Evolutionary conservation across 2,888 invertebrate genomes (phyloP), one percentile per base, ranked within the genome.

Genomic region (Lypha dubia): DNA sequence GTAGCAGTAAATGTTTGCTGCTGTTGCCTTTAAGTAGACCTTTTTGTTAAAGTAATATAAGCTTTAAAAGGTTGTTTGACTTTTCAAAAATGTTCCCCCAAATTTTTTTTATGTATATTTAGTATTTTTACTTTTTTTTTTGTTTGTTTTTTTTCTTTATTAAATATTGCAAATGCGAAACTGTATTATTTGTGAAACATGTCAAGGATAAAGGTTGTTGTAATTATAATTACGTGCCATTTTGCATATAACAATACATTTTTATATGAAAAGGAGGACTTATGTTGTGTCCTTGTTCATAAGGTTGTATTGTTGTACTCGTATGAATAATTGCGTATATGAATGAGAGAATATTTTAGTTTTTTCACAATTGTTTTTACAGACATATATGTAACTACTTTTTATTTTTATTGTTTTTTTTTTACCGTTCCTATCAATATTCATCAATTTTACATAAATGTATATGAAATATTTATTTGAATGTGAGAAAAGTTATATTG

Each of bases 141-240:
- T n/a, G n/a, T n/a, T n/a, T n/a, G n/a, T n/a, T n/a, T n/a, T n/a
- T n/a, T n/a, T 35, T 11, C 17, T 7, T 46, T 41, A 24, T 44
- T 53, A 2, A 38, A 44, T 44, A 35, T 49, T 44, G 7, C 11
- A 71, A 58, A 68, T 56, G 17, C 13, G 1, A 17, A 7, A 28
- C 13, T 49, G 15, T n/a, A 28, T 65, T 65, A 44, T 53, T 67
- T 68, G 32, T 49, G 17, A 81, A 68, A 79, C 58, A 76, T 71
- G 77, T 70, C 74, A 74, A 79, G 74, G 74, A 79, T 67, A 58
- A 71, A 84, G 71, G 60, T 76, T 71, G 75, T 60, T 80, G 76
- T 62, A 73, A 84, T 84, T 77, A 74, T 68, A 77, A 80, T 76
- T 67, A 46, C 63, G 73, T 62, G 73, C 63, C 24, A 76, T 79